phyloP scores from a whole-genome alignment of 2,888 invertebrate genomes.

The Agrochola lychnidis region DNA sequence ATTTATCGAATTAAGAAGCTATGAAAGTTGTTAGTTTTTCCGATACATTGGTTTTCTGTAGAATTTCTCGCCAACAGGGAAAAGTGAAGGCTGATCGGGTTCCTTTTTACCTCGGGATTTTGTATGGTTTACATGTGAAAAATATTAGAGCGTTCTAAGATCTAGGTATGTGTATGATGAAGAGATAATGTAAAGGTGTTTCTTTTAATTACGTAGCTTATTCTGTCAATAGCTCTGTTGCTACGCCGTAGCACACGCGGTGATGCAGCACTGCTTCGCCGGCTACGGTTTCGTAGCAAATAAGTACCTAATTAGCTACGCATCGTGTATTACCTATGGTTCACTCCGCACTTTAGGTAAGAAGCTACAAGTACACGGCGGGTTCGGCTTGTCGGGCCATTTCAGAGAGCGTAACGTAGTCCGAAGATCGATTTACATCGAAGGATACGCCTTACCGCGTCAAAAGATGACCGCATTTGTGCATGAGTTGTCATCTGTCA shows the following conservation, averaged over 20 bases:
- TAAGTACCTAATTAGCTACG: no score
- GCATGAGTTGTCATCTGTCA: no score
- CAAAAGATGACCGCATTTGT: no score
- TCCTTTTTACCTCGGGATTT: neutral
- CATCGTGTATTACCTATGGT: neutral
- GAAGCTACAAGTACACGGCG: no score
- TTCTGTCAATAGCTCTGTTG: neutral
- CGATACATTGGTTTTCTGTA: conserved; percentile 1
- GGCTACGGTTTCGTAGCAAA: conserved; percentile 20
- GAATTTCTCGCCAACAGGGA: neutral
- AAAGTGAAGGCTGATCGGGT: neutral
- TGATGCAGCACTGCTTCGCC: conserved; percentile 2
- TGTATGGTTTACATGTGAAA: neutral
- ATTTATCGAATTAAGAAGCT: conserved; percentile 28
- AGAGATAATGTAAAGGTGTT: no score
- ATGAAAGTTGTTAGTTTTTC: conserved; percentile 18
- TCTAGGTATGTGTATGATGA: neutral
- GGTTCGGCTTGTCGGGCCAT: no score
- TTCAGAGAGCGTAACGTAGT: no score
- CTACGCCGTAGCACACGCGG: conserved; percentile 27
- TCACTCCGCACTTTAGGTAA: no score
- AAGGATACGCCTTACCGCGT: no score
- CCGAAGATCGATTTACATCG: no score
- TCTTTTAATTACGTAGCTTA: neutral
- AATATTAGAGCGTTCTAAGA: neutral